Percentiles rank a stretch among this genome's conserved stretches.
Evolutionary conservation across 2,113 vertebrate genomes (phyloP).

Genomic region (Alexandromys fortis): DNA sequence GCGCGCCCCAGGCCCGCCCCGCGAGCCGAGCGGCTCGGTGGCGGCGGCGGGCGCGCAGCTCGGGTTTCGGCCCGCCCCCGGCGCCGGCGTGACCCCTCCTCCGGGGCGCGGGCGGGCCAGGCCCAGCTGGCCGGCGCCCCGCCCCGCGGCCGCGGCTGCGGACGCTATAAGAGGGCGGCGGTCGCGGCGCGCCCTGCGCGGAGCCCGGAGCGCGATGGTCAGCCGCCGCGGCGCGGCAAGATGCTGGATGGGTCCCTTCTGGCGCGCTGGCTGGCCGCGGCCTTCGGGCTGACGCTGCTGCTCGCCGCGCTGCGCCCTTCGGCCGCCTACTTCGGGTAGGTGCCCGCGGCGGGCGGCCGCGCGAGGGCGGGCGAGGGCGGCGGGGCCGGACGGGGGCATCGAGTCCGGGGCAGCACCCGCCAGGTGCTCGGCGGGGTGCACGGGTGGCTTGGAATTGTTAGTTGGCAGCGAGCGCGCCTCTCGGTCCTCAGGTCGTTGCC

Average conservation of each 20-base stretch:
- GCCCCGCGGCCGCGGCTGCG: conserved; percentile 68
- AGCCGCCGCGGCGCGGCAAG: conserved; percentile 79
- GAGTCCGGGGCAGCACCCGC: not conserved
- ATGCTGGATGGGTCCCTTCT: conserved; percentile 80
- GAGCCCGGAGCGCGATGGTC: conserved; percentile 80
- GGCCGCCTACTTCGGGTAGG: conserved; percentile 83
- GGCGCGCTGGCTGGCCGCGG: conserved; percentile 81
- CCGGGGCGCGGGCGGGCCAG: conserved; percentile 63
- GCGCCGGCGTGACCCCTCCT: conserved; percentile 62
- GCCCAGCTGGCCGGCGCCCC: conserved; percentile 72
- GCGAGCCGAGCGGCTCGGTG: not conserved
- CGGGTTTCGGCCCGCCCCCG: conserved; percentile 71
- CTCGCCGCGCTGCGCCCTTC: conserved; percentile 79
- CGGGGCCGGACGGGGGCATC: not conserved
- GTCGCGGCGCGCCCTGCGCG: conserved; percentile 71
- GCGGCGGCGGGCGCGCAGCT: not conserved
- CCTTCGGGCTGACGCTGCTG: conserved; percentile 81
- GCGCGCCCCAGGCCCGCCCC: not conserved
- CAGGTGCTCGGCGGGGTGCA: conserved; percentile 35
- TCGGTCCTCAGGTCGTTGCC: not conserved
- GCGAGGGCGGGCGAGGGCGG: conserved; percentile 26
- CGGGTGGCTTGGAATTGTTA: conserved; percentile 56
- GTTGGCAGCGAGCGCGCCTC: conserved; percentile 46
- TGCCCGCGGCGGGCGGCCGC: conserved; percentile 64
- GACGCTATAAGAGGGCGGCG: conserved; percentile 81